A percentile compares a stretch with the other conserved stretches of the same genome.
These are phyloP conservation scores for Ischnura elegans DNA, from an alignment of 2,888 invertebrate genomes.

Conservation along the genomic window DNA sequence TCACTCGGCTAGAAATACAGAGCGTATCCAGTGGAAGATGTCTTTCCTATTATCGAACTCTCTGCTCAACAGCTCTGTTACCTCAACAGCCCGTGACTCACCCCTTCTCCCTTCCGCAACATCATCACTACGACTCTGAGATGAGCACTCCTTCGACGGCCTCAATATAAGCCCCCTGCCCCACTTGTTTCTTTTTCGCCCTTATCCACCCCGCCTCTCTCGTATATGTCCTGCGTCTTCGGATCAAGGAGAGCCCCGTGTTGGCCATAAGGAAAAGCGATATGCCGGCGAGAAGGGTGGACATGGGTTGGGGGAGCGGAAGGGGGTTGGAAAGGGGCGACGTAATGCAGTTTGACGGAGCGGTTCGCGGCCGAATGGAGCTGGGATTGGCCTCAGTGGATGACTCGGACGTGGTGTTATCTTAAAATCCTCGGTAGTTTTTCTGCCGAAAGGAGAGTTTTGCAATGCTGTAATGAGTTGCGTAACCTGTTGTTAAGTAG, in stretches of 20 bases:
- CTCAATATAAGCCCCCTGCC: not conserved
- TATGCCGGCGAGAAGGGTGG: conserved; percentile 20
- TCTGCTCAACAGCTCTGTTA: no score
- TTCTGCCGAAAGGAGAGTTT: no score
- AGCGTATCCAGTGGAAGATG: not conserved
- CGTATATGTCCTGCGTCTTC: not conserved
- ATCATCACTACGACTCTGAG: not conserved
- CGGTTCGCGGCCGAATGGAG: not conserved
- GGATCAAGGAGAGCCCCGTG: not conserved
- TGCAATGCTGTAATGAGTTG: no score
- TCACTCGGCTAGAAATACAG: not conserved
- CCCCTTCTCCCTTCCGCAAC: not conserved
- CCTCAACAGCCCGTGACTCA: not conserved
- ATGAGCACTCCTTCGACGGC: not conserved
- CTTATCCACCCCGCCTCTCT: not conserved
- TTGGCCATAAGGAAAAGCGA: conserved; percentile 37
- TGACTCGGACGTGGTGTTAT: not conserved
- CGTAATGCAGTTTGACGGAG: not conserved
- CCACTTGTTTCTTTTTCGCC: conserved; percentile 4
- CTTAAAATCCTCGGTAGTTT: no score
- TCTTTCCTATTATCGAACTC: not conserved
- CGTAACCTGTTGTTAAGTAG: no score
- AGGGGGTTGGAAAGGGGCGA: not conserved
- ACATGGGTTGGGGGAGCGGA: not conserved
- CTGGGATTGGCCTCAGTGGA: not conserved